Percentiles rank a stretch among this genome's conserved stretches.
These are phyloP conservation scores for Polyommatus iphigenia DNA, from an alignment of 2,888 invertebrate species.

Conservation along the genomic window DNA sequence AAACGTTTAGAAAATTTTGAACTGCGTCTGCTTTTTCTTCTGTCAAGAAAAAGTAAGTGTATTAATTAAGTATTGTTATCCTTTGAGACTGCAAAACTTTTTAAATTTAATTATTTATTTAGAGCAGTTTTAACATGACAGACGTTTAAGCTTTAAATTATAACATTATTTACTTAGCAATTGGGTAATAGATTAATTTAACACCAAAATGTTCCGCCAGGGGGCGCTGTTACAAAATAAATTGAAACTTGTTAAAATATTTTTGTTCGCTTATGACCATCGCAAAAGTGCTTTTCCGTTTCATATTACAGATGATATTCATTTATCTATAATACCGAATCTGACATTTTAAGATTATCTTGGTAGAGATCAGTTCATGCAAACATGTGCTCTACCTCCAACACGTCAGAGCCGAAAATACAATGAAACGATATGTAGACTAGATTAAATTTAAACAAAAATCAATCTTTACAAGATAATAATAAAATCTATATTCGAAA, in stretches of 20 bases:
- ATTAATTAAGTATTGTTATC: no score
- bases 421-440: neutral
- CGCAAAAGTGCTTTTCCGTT: neutral
- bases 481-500: neutral
- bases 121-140: no score
- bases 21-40: no score
- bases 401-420: neutral
- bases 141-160: no score
- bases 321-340: neutral
- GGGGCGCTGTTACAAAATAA: no score
- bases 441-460: neutral
- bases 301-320: slow-evolving; percentile 18
- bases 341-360: neutral
- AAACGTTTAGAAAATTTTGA: no score
- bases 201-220: no score
- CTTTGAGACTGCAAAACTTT: no score
- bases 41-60: no score
- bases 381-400: neutral
- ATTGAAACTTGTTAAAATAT: neutral
- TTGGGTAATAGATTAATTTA: no score
- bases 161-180: no score
- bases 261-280: neutral
- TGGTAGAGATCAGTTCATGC: neutral
- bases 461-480: neutral
- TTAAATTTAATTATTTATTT: no score